A percentile compares a stretch with the other conserved stretches of the same genome.
Conservation (phyloP, 2,888 invertebrate genomes). For the Thecophora atra region DNA sequence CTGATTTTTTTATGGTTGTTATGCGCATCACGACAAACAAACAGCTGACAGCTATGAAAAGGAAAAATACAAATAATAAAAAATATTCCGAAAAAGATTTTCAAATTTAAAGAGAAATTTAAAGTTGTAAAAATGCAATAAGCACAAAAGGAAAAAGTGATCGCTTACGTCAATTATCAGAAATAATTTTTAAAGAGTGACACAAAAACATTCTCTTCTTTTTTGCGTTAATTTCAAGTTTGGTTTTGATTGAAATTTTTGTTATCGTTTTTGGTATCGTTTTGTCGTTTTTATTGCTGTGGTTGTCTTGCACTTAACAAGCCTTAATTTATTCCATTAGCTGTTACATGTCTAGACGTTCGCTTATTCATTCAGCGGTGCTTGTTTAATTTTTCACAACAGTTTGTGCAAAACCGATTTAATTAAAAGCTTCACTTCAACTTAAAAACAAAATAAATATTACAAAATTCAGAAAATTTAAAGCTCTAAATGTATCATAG, state of each 20-base stretch:
- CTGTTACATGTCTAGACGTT: background rate
- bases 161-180: too few relatives aligned
- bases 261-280: background rate
- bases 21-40: background rate
- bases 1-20: background rate
- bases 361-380: background rate
- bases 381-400: background rate
- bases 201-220: too few relatives aligned
- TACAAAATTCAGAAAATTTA: background rate
- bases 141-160: too few relatives aligned
- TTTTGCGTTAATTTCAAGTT: background rate
- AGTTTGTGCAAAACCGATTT: background rate
- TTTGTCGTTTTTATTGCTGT: background rate
- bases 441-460: background rate
- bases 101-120: too few relatives aligned
- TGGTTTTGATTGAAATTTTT: background rate
- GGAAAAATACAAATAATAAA: background rate
- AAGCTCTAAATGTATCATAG: too few relatives aligned
- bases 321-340: slow-evolving; percentile 3
- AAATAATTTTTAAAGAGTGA: too few relatives aligned
- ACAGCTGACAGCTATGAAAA: background rate
- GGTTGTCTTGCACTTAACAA: background rate
- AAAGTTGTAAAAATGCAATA: too few relatives aligned
- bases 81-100: background rate
- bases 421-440: background rate